phyloP scores from a whole-genome alignment of 1,140 invertebrate species.

The Magallana ariakensis region DNA sequence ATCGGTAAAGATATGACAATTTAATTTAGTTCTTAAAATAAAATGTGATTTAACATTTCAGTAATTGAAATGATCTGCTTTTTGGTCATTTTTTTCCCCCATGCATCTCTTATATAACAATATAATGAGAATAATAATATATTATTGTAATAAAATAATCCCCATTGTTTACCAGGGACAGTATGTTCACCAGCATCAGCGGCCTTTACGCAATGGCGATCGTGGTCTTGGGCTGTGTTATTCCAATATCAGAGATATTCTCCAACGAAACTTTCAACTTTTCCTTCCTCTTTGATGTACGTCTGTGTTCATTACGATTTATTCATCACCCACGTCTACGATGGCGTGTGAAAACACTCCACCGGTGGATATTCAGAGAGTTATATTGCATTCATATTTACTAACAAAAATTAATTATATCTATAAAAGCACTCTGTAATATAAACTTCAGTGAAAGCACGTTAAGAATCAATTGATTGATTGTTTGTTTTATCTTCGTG shows the following conservation, averaged over 20 bases:
- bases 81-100: too few relatives aligned
- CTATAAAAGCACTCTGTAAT: too few relatives aligned
- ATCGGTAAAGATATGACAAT: too few relatives aligned
- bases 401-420: not conserved
- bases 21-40: too few relatives aligned
- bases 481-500: too few relatives aligned
- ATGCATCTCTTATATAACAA: too few relatives aligned
- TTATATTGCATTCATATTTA: conserved; percentile 1
- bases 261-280: conserved; percentile 31
- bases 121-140: too few relatives aligned
- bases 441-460: too few relatives aligned
- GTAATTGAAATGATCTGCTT: too few relatives aligned
- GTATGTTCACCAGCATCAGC: conserved; percentile 91
- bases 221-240: conserved; percentile 95
- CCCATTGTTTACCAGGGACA: conserved; percentile 83
- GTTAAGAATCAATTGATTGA: too few relatives aligned
- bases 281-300: conserved; percentile 25
- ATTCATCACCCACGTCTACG: not conserved
- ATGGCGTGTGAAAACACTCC: not conserved
- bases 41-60: too few relatives aligned
- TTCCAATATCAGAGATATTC: conserved; percentile 87
- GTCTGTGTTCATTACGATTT: not conserved
- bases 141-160: too few relatives aligned
- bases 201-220: conserved; percentile 95
- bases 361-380: not conserved